Conservation (phyloP, 2,113 vertebrate species). For the Pithys albifrons region DNA sequence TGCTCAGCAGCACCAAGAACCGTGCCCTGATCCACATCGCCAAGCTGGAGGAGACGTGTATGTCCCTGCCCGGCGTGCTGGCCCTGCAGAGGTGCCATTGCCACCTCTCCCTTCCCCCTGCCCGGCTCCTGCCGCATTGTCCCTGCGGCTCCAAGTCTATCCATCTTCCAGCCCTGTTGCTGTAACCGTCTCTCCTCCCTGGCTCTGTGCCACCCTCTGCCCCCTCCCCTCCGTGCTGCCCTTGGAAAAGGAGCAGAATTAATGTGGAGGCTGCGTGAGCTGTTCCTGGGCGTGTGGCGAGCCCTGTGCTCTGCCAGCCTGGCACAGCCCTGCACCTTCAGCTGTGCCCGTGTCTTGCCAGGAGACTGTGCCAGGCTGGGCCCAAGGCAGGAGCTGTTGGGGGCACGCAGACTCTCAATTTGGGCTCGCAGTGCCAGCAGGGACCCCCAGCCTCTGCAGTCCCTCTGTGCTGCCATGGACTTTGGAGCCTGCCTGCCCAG, state of each 20-base stretch:
- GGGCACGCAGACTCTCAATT: neutral
- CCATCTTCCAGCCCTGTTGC: constrained; percentile 46
- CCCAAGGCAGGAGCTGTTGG: neutral
- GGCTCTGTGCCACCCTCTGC: constrained; percentile 28
- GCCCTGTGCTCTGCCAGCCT: neutral
- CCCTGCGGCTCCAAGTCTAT: constrained; percentile 26
- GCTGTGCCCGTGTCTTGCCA: neutral
- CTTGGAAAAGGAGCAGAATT: constrained; percentile 50
- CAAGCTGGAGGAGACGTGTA: constrained; percentile 91
- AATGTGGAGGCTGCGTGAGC: neutral
- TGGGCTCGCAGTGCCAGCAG: accelerated
- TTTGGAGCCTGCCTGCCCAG: neutral
- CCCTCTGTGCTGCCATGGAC: neutral
- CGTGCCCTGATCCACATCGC: constrained; percentile 94
- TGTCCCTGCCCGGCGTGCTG: neutral
- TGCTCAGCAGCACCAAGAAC: constrained; percentile 90
- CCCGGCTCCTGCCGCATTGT: constrained; percentile 29
- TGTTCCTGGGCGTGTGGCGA: neutral
- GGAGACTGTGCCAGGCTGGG: neutral
- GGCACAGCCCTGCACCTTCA: neutral
- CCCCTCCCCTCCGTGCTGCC: constrained; percentile 28
- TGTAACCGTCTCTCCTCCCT: constrained; percentile 1
- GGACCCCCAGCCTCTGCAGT: neutral
- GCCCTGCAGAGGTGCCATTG: neutral
- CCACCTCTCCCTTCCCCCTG: constrained; percentile 45